Conservation (phyloP, 2,113 vertebrate genomes). For the Danionella cerebrum region DNA sequence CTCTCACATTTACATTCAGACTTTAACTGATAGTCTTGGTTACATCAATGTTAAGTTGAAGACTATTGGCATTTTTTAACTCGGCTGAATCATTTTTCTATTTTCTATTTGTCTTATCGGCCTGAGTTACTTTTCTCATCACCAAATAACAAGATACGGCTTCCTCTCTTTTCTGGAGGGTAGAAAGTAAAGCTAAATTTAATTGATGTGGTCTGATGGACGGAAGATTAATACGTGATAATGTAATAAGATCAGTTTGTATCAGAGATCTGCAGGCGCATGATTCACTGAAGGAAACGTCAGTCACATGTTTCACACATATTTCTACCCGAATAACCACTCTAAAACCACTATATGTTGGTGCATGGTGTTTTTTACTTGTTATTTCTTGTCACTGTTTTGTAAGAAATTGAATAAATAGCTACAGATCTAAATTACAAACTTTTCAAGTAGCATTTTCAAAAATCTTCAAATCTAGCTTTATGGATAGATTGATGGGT, state of each 20-base stretch:
- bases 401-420: too few relatives aligned
- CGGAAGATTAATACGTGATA: not conserved
- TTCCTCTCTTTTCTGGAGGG: not conserved
- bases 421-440: too few relatives aligned
- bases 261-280: not conserved
- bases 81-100: not conserved
- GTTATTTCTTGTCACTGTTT: too few relatives aligned
- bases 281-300: too few relatives aligned
- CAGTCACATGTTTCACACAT: too few relatives aligned
- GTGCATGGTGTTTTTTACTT: too few relatives aligned
- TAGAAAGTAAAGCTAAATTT: not conserved
- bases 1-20: not conserved
- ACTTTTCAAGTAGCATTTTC: too few relatives aligned
- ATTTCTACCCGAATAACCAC: too few relatives aligned
- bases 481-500: too few relatives aligned
- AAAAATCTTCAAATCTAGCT: too few relatives aligned
- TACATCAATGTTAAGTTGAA: not conserved
- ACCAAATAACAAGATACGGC: not conserved
- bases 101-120: not conserved
- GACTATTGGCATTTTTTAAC: constrained; percentile 8
- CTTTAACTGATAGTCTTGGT: not conserved
- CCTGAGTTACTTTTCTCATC: not conserved
- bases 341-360: too few relatives aligned
- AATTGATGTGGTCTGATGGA: not conserved
- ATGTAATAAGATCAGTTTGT: not conserved